Evolutionary conservation across 2,888 invertebrate genomes (phyloP).

Genomic region (Drosophila siamana): DNA sequence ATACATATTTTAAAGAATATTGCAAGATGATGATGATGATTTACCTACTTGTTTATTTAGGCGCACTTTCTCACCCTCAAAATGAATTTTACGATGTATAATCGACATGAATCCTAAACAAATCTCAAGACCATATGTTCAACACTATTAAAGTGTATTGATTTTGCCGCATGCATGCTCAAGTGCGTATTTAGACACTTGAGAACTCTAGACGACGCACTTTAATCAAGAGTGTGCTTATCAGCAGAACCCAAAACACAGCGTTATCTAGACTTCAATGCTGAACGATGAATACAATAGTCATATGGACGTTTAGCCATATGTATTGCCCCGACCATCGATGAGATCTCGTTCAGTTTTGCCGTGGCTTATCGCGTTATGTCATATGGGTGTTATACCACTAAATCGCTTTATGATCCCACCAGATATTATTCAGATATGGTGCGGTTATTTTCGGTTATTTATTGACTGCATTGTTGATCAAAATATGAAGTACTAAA

Average conservation of each 20-base stretch:
- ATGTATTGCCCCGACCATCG: constrained; percentile 23
- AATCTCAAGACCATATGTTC: background rate
- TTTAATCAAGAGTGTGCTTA: constrained; percentile 24
- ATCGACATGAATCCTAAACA: background rate
- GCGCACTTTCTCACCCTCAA: background rate
- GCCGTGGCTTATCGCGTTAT: constrained; percentile 41
- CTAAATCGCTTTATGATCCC: constrained; percentile 61
- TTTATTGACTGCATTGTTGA: constrained; percentile 54
- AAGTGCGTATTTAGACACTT: constrained; percentile 5
- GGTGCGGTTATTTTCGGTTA: constrained; percentile 36
- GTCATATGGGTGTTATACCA: constrained; percentile 20
- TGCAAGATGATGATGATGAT: background rate
- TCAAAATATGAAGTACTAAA: constrained; percentile 20
- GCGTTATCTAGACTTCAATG: constrained; percentile 20
- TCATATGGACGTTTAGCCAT: constrained; percentile 1
- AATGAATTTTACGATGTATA: background rate
- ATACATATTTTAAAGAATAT: background rate
- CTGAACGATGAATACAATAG: constrained; percentile 9
- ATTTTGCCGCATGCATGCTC: background rate
- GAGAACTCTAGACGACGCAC: background rate
- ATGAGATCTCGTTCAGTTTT: constrained; percentile 22
- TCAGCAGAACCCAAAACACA: background rate
- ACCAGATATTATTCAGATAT: constrained; percentile 47
- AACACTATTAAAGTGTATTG: background rate
- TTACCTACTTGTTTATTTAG: background rate